Evolutionary conservation across 1,140 invertebrate species (phyloP).

Genomic region (Ceratina calcarata): DNA sequence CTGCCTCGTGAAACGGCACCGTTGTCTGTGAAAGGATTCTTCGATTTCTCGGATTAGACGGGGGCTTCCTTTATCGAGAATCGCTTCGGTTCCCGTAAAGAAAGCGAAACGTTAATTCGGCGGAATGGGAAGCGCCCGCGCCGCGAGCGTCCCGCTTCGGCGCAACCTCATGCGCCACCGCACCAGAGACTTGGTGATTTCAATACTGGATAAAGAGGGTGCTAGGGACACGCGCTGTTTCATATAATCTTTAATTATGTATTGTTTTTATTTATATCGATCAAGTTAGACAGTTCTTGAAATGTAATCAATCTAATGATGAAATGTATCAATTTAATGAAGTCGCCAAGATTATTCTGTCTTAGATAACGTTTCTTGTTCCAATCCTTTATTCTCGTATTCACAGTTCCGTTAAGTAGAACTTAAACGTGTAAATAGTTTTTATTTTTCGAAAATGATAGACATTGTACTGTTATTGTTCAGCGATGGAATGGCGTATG

Average conservation of each 20-base stretch:
- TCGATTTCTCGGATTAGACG: slow-evolving; percentile 23
- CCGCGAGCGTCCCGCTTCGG: not conserved
- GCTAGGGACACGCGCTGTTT: not conserved
- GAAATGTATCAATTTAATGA: too few relatives aligned
- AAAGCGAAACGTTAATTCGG: not conserved
- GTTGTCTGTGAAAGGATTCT: slow-evolving; percentile 24
- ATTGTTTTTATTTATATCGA: too few relatives aligned
- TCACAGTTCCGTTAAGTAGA: too few relatives aligned
- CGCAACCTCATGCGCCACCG: too few relatives aligned
- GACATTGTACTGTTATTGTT: too few relatives aligned
- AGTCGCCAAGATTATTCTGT: too few relatives aligned
- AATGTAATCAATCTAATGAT: too few relatives aligned
- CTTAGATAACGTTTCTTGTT: too few relatives aligned
- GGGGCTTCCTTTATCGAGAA: slow-evolving; percentile 1
- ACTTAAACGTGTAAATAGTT: too few relatives aligned
- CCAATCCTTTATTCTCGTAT: too few relatives aligned
- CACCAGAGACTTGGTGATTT: slow-evolving; percentile 71
- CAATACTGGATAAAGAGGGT: slow-evolving; percentile 54
- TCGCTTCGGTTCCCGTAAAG: not conserved
- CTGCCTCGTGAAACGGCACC: slow-evolving; percentile 55
- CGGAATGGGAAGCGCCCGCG: not conserved
- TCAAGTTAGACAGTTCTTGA: too few relatives aligned
- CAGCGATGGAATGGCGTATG: not conserved
- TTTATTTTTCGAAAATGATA: too few relatives aligned
- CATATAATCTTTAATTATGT: not conserved